Evolutionary conservation across 2,888 invertebrate genomes (phyloP), one percentile per base, ranked within the genome.

Genomic region (Tetramorium bicarinatum): DNA sequence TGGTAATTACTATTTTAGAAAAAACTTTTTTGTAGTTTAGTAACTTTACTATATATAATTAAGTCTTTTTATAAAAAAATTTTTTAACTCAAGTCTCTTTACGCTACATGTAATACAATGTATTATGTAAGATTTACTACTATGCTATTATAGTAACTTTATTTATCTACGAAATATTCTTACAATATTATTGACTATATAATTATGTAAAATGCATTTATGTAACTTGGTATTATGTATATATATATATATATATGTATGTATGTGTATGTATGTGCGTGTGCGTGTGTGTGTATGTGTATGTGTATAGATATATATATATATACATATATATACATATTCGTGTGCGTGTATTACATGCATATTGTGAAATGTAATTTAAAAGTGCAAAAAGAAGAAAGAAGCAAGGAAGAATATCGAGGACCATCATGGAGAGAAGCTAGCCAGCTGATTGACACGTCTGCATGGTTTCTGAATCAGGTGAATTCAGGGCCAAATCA

Each of bases 401-500:
- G 90, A 89, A 90, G 87, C 85, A 87, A 87, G 85, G 89, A 87
- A 87, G 87, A 90, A 77, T 83, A 76, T 83, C 87, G 86, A 90
- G 91, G 91, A 88, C 87, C 85, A 90, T 85, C 88, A 80, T 85
- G 91, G 92, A 92, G 89, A 88, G 90, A 90, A 91, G 87, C 91
- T 87, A 91, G 91, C 89, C 91, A 89, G 91, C 91, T 91, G 90
- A 92, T 91, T 90, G 90, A 92, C 92, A 88, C 92, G 90, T 91
- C 93, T 89, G 85, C 94, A 91, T 92, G 93, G 93, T 94, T 94
- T 93, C 93, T 94, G 93, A 94, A 93, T 94, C 94, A 94, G 94
- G 94, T 94, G 94, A 94, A 94, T 94, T 94, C 94, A 93, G 94
- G 94, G 93, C 93, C 93, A 93, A 94, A 94, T 94, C 93, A 94